Conservation (phyloP, 2,797 vertebrate genomes). For the Hydrocynus forskahlii region DNA sequence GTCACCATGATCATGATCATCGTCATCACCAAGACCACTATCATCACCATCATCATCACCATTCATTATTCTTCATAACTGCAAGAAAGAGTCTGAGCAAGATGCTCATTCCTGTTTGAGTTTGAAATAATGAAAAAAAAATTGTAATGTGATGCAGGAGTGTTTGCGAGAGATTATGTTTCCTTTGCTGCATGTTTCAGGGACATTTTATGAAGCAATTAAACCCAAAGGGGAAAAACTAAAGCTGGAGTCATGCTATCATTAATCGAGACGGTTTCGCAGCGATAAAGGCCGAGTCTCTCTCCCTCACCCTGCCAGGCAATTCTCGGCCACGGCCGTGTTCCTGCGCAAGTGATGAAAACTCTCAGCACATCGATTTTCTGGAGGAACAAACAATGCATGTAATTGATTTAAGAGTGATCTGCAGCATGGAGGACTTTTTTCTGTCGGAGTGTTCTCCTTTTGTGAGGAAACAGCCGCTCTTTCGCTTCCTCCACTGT, state of each 20-base stretch:
- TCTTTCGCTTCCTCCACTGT: slow-evolving; percentile 14
- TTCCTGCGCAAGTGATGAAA: slow-evolving; percentile 41
- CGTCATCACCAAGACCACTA: no score
- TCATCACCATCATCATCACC: no score
- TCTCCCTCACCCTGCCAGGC: slow-evolving; percentile 8
- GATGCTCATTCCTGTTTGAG: not conserved
- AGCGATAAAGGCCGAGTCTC: slow-evolving; percentile 41
- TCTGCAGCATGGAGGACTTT: slow-evolving; percentile 36
- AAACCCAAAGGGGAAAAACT: slow-evolving; percentile 10
- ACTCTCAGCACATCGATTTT: slow-evolving; percentile 52
- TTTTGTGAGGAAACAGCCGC: slow-evolving; percentile 31
- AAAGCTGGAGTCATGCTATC: slow-evolving; percentile 29
- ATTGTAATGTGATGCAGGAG: not conserved
- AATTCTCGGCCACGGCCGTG: slow-evolving; percentile 24
- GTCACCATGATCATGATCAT: not conserved
- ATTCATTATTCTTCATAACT: no score
- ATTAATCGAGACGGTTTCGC: slow-evolving; percentile 54
- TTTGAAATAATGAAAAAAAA: not conserved
- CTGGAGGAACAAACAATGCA: slow-evolving; percentile 51
- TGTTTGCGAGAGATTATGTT: slow-evolving; percentile 5
- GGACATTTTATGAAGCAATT: slow-evolving; percentile 29
- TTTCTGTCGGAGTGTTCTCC: slow-evolving; percentile 25
- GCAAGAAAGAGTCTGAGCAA: not conserved
- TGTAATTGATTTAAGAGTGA: slow-evolving; percentile 60
- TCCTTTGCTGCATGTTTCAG: slow-evolving; percentile 30